Conservation (phyloP, 2,113 vertebrate species). For the Nannobrachium achirus region DNA sequence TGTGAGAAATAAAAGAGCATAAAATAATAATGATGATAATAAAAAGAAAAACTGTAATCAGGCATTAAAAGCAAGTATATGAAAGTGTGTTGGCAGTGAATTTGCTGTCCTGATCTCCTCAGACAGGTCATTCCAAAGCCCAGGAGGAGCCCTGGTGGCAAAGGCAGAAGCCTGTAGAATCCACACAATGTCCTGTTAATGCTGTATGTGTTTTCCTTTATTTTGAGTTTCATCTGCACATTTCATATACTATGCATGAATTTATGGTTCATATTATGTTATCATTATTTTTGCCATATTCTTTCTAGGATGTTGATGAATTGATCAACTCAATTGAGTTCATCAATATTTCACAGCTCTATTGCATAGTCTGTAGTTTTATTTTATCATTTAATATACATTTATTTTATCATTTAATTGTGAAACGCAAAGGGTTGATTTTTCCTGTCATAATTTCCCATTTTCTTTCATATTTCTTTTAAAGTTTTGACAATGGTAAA, state of each 20-base stretch:
- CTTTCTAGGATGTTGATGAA: background rate
- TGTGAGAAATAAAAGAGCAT: no score
- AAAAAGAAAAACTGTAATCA: no score
- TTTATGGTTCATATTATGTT: background rate
- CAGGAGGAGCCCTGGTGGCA: no score
- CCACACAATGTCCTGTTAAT: background rate
- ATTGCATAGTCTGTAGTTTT: background rate
- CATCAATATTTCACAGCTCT: no score
- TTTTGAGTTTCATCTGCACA: background rate
- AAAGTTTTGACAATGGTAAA: slow-evolving; percentile 74
- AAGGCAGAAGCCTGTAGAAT: background rate
- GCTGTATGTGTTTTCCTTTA: background rate
- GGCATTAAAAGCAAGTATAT: no score
- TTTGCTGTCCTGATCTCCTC: no score
- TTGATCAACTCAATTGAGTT: no score
- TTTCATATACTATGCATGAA: background rate
- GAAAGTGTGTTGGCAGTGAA: no score
- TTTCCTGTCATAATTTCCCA: slow-evolving; percentile 34
- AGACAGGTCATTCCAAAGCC: no score
- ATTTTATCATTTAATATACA: background rate
- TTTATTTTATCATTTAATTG: background rate
- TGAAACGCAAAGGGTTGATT: background rate
- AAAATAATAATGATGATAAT: no score
- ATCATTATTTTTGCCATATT: slow-evolving; percentile 2
- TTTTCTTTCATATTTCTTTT: slow-evolving; percentile 60